Evolutionary conservation across 2,888 invertebrate species (phyloP).

Genomic region (Asteroscopus sphinx): DNA sequence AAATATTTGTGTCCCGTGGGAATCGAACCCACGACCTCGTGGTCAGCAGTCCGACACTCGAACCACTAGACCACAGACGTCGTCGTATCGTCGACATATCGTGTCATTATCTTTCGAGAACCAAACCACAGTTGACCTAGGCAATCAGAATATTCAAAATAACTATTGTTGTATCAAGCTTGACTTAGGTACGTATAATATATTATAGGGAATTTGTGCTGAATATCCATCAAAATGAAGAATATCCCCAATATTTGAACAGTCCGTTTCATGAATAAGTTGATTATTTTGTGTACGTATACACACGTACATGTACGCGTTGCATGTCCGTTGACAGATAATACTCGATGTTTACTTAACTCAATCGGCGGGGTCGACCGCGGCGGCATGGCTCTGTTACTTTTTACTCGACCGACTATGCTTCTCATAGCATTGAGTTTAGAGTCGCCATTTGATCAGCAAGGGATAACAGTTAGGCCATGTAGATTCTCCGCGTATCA

Average conservation of each 20-base stretch:
- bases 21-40: too few relatives aligned
- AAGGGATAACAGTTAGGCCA: constrained; percentile 71
- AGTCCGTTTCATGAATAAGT: constrained; percentile 81
- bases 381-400: constrained; percentile 67
- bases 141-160: too few relatives aligned
- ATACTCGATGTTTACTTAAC: constrained; percentile 89
- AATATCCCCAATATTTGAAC: constrained; percentile 63
- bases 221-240: constrained; percentile 24
- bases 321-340: constrained; percentile 89
- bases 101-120: constrained; percentile 47
- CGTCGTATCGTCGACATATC: too few relatives aligned
- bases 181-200: constrained; percentile 9
- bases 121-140: constrained; percentile 50
- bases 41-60: too few relatives aligned
- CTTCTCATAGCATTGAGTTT: constrained; percentile 65
- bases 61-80: too few relatives aligned
- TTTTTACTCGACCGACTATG: constrained; percentile 65
- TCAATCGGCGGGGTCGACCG: constrained; percentile 84
- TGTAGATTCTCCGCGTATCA: constrained; percentile 69
- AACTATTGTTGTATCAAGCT: constrained; percentile 38
- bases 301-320: constrained; percentile 72
- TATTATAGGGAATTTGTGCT: constrained; percentile 17
- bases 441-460: constrained; percentile 77
- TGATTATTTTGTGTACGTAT: constrained; percentile 78
- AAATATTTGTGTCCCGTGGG: too few relatives aligned